Conservation (phyloP, 2,888 invertebrate genomes). For the Tortrix viridana region DNA sequence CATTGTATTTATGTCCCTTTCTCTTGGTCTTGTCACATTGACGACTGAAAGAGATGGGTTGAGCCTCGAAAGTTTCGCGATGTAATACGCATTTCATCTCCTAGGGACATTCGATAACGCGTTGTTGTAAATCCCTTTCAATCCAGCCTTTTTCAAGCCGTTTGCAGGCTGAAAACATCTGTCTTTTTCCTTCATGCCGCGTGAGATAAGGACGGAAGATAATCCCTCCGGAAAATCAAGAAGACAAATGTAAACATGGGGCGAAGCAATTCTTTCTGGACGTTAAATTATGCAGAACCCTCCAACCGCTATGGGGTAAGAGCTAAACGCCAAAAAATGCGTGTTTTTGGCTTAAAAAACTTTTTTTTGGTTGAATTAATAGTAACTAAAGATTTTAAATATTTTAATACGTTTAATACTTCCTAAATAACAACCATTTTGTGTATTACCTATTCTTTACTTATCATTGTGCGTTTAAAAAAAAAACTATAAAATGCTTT, state of each 20-base stretch:
- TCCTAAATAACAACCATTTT: too few species aligned
- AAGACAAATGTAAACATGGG: constrained; percentile 62
- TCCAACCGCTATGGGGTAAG: constrained; percentile 52
- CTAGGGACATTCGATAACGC: constrained; percentile 20
- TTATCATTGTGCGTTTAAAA: too few species aligned
- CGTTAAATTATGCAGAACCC: constrained; percentile 70
- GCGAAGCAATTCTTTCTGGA: constrained; percentile 59
- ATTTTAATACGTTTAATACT: too few species aligned
- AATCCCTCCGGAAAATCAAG: constrained; percentile 69
- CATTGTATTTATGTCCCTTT: too few species aligned
- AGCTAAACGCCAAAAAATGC: background rate
- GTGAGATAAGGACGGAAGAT: constrained; percentile 51
- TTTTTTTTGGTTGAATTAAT: too few species aligned
- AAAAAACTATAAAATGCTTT: too few species aligned
- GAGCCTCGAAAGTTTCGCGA: too few species aligned
- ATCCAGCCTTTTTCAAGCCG: constrained; percentile 36
- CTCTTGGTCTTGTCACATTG: too few species aligned
- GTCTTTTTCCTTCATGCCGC: constrained; percentile 45
- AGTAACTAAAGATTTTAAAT: too few species aligned
- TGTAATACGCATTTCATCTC: constrained; percentile 28
- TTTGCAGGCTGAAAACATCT: constrained; percentile 39
- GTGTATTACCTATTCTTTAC: too few species aligned
- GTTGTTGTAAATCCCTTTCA: constrained; percentile 31
- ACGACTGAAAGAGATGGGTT: too few species aligned
- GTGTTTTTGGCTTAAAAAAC: too few species aligned